These are phyloP conservation scores for Suricata suricatta DNA, from an alignment of 2,113 vertebrate genomes.

Conservation along the genomic window DNA sequence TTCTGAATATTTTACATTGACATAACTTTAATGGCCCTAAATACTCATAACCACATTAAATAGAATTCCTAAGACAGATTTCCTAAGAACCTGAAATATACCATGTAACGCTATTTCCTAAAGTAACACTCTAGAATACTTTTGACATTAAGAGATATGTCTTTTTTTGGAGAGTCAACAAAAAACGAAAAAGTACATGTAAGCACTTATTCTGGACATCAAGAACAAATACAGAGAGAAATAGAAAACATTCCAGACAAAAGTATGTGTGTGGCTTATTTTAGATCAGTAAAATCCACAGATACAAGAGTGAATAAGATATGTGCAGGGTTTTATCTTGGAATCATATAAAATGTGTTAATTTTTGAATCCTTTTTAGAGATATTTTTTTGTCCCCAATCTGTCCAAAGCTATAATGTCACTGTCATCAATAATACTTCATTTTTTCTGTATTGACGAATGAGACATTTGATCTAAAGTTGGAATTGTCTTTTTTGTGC, in stretches of 20 bases:
- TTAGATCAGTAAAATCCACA: neutral
- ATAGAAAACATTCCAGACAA: neutral
- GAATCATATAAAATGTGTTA: neutral
- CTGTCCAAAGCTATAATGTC: neutral
- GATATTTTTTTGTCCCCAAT: neutral
- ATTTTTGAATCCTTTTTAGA: neutral
- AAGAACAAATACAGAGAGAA: neutral
- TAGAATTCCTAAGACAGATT: neutral
- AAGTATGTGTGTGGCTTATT: neutral
- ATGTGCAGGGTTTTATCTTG: neutral
- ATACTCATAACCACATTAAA: neutral
- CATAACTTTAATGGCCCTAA: neutral
- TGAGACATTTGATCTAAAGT: neutral
- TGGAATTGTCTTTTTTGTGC: neutral
- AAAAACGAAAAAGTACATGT: neutral
- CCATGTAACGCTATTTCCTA: neutral
- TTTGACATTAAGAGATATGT: neutral
- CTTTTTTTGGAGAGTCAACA: neutral
- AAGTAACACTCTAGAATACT: neutral
- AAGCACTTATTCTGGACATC: neutral
- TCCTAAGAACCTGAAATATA: neutral
- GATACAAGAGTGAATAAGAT: neutral
- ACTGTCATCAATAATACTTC: neutral
- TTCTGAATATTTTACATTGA: neutral
- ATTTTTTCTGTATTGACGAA: neutral